A percentile compares a stretch with the other conserved stretches of the same genome.
phyloP scores from a whole-genome alignment of 2,113 vertebrate genomes.

The Mellivora capensis region DNA sequence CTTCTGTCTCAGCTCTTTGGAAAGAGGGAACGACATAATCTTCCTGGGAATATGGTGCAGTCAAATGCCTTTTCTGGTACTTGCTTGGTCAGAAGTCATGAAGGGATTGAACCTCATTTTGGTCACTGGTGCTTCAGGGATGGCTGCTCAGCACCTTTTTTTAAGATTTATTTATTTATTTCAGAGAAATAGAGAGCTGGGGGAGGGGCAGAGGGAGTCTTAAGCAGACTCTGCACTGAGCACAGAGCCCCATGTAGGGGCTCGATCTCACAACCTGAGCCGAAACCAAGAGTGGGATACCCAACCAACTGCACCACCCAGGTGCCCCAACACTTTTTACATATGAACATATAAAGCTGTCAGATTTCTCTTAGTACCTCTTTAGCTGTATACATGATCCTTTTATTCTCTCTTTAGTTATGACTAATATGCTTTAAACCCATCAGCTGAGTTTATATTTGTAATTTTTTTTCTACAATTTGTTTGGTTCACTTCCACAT shows the following conservation, averaged over 20 bases:
- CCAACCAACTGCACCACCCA: neutral
- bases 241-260: neutral
- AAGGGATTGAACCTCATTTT: neutral
- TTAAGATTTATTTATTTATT: neutral
- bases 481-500: neutral
- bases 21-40: neutral
- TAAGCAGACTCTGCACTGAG: neutral
- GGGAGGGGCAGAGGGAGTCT: neutral
- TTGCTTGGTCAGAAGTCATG: neutral
- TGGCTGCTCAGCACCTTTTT: neutral
- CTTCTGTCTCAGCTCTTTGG: neutral
- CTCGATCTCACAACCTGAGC: neutral
- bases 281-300: neutral
- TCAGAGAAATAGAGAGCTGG: neutral
- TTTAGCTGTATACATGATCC: neutral
- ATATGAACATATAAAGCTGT: neutral
- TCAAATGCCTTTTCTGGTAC: neutral
- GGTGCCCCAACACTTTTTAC: neutral
- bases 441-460: neutral
- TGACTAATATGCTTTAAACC: neutral
- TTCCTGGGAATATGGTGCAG: neutral
- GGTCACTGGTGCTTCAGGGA: neutral
- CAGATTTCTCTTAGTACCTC: neutral
- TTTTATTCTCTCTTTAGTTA: neutral
- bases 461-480: neutral